These are phyloP conservation scores for Pachyrhynchus sulphureomaculatus DNA, from an alignment of 1,140 invertebrate genomes.

Conservation along the genomic window DNA sequence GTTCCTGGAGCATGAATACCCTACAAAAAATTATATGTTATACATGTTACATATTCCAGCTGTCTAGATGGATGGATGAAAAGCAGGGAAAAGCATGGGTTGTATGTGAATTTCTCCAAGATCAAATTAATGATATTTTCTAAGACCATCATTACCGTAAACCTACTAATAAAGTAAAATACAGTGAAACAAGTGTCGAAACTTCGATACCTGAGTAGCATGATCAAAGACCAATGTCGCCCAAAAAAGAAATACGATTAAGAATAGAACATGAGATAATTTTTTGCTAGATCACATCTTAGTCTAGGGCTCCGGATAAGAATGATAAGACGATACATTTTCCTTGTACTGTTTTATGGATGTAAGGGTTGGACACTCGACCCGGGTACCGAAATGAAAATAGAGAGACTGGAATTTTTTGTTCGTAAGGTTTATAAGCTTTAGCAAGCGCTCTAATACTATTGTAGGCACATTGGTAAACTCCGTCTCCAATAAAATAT, in stretches of 20 bases:
- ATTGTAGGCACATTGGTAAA: constrained; percentile 58
- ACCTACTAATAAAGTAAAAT: too few relatives aligned
- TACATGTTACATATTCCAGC: neutral
- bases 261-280: too few relatives aligned
- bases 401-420: constrained; percentile 45
- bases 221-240: too few relatives aligned
- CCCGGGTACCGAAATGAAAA: constrained; percentile 17
- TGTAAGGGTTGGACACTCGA: neutral
- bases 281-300: too few relatives aligned
- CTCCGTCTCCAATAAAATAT: constrained; percentile 51
- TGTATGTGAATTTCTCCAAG: neutral
- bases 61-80: neutral
- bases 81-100: neutral
- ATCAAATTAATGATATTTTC: too few relatives aligned
- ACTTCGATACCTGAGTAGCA: too few relatives aligned
- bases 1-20: constrained; percentile 5
- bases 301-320: too few relatives aligned
- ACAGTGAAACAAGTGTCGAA: too few relatives aligned
- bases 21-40: neutral
- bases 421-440: constrained; percentile 57
- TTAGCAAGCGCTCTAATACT: constrained; percentile 57
- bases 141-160: too few relatives aligned
- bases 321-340: too few relatives aligned
- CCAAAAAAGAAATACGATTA: too few relatives aligned
- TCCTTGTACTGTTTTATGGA: neutral